Evolutionary conservation across 1,140 invertebrate species (phyloP).

Genomic region (Trichonephila inaurata): DNA sequence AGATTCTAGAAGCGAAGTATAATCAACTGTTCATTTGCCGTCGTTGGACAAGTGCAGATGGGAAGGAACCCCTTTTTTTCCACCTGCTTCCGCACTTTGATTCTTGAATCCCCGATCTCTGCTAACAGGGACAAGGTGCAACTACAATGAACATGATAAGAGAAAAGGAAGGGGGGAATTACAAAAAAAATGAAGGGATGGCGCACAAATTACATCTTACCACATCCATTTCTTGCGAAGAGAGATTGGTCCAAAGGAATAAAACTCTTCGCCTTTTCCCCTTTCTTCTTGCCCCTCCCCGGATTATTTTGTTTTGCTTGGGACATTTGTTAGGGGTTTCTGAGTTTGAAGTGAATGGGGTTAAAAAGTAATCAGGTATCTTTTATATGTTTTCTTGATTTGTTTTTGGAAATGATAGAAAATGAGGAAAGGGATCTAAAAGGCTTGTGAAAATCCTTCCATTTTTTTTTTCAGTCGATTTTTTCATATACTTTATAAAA

Average conservation of each 20-base stretch:
- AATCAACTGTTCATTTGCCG: constrained; percentile 38
- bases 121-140: constrained; percentile 29
- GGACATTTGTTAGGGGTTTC: constrained; percentile 10
- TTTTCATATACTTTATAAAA: too few species aligned
- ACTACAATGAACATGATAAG: constrained; percentile 34
- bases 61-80: not conserved
- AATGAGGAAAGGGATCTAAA: not conserved
- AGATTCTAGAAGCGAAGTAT: constrained; percentile 25
- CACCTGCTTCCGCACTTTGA: constrained; percentile 31
- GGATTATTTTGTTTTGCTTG: constrained; percentile 8
- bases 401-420: not conserved
- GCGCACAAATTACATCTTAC: not conserved
- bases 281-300: not conserved
- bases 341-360: not conserved
- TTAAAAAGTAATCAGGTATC: constrained; percentile 38
- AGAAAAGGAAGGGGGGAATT: not conserved
- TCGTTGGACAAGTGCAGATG: constrained; percentile 30
- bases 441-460: too few species aligned
- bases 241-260: not conserved
- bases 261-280: not conserved
- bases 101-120: constrained; percentile 7
- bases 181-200: not conserved
- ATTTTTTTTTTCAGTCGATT: too few species aligned
- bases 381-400: not conserved
- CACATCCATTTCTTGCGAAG: not conserved